Conservation (phyloP, 2,888 invertebrate species). For the Steinernema hermaphroditum region DNA sequence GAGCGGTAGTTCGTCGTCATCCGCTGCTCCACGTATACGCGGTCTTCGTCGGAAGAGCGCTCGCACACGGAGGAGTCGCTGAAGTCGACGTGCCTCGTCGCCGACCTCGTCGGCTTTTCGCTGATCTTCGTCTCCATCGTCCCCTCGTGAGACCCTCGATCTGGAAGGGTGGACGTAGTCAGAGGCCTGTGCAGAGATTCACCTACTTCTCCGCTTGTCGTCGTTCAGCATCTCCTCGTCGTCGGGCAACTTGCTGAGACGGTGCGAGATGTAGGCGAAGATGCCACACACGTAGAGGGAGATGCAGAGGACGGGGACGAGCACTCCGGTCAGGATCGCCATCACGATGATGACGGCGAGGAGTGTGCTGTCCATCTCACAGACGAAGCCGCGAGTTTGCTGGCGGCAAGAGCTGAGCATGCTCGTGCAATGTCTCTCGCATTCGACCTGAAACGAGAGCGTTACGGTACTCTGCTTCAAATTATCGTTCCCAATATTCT, state of each 20-base stretch:
- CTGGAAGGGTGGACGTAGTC: not conserved
- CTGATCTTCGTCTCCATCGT: conserved; percentile 9
- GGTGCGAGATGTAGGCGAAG: conserved; percentile 20
- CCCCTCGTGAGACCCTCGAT: not conserved
- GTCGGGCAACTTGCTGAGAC: not conserved
- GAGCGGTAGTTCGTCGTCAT: not conserved
- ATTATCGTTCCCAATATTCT: no score
- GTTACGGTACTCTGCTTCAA: no score
- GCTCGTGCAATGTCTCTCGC: not conserved
- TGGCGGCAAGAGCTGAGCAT: not conserved
- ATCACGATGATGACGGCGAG: conserved; percentile 25
- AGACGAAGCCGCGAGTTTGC: not conserved
- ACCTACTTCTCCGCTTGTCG: not conserved
- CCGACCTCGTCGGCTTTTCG: not conserved
- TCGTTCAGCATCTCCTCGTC: conserved; percentile 20
- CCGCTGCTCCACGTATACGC: not conserved
- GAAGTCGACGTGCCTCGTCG: not conserved
- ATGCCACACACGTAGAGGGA: conserved; percentile 30
- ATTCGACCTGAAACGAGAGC: not conserved
- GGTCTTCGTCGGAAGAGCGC: not conserved
- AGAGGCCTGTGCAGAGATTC: not conserved
- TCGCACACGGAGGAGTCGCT: not conserved
- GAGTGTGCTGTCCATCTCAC: conserved; percentile 31
- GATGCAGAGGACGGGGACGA: conserved; percentile 31
- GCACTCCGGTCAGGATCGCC: conserved; percentile 27